These are phyloP conservation scores for Chrysina gloriosa DNA, from an alignment of 2,888 invertebrate species.

Conservation along the genomic window DNA sequence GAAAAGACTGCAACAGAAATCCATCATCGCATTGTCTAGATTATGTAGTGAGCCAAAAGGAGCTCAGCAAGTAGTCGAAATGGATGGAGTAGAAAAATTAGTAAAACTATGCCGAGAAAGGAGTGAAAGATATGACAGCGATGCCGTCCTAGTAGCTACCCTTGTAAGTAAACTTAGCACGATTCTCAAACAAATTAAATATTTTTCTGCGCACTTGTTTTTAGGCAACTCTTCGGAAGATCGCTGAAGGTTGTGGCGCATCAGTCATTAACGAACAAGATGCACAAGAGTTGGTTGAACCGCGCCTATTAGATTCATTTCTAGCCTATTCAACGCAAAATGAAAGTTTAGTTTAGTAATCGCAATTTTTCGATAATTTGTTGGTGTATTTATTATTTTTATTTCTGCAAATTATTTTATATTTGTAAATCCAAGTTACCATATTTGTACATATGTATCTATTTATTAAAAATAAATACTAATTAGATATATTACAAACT, in stretches of 20 bases:
- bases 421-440: conserved; percentile 37
- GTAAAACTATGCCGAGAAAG: conserved; percentile 77
- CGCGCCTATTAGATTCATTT: conserved; percentile 82
- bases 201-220: conserved; percentile 46
- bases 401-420: neutral
- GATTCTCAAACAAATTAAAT: conserved; percentile 2
- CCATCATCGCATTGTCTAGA: conserved; percentile 85
- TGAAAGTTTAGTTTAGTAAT: conserved; percentile 79
- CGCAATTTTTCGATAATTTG: neutral
- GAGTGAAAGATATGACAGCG: conserved; percentile 72
- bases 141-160: conserved; percentile 75
- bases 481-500: no score
- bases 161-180: conserved; percentile 71
- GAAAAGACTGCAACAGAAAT: conserved; percentile 80
- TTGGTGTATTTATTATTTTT: conserved; percentile 14
- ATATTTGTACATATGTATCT: conserved; percentile 35
- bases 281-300: conserved; percentile 79
- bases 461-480: conserved; percentile 39
- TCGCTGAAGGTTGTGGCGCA: conserved; percentile 69
- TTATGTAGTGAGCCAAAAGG: conserved; percentile 76
- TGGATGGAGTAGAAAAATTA: conserved; percentile 75
- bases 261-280: conserved; percentile 70
- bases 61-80: conserved; percentile 76
- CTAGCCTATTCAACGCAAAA: conserved; percentile 82
- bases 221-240: conserved; percentile 75